These are phyloP conservation scores for Pyrgilauda ruficollis DNA, from an alignment of 2,113 vertebrate species.

Conservation along the genomic window DNA sequence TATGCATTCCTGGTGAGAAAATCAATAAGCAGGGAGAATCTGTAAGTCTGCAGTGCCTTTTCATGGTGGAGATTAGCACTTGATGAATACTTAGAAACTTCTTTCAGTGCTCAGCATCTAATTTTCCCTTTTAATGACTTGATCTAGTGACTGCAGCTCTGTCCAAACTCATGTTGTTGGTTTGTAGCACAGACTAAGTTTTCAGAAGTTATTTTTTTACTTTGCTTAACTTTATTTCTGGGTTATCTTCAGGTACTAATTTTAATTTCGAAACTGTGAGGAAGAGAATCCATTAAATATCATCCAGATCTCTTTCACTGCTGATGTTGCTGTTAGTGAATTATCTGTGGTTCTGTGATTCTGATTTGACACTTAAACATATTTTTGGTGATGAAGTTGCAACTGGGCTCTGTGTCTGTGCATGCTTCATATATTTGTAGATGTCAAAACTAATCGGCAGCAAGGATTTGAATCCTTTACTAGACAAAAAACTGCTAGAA, in stretches of 20 bases:
- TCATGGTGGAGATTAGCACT: neutral
- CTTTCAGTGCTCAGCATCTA: neutral
- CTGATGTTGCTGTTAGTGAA: neutral
- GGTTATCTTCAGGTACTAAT: neutral
- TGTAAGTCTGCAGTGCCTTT: neutral
- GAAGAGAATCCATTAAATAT: neutral
- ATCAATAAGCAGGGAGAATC: neutral
- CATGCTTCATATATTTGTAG: neutral
- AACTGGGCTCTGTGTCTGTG: neutral
- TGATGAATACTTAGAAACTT: neutral
- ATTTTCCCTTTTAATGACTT: conserved; percentile 8
- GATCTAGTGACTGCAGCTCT: neutral
- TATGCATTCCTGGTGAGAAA: conserved; percentile 24
- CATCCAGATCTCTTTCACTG: neutral
- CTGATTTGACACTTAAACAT: neutral
- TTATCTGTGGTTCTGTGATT: neutral
- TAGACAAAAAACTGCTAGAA: neutral
- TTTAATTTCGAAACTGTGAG: neutral
- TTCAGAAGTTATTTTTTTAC: neutral
- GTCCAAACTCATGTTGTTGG: neutral
- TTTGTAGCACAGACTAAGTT: neutral
- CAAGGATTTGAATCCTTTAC: neutral
- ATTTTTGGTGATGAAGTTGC: neutral
- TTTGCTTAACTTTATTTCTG: neutral
- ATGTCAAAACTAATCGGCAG: neutral